phyloP scores from a whole-genome alignment of 2,797 vertebrate species.

The Petrocephalus sullivani region DNA sequence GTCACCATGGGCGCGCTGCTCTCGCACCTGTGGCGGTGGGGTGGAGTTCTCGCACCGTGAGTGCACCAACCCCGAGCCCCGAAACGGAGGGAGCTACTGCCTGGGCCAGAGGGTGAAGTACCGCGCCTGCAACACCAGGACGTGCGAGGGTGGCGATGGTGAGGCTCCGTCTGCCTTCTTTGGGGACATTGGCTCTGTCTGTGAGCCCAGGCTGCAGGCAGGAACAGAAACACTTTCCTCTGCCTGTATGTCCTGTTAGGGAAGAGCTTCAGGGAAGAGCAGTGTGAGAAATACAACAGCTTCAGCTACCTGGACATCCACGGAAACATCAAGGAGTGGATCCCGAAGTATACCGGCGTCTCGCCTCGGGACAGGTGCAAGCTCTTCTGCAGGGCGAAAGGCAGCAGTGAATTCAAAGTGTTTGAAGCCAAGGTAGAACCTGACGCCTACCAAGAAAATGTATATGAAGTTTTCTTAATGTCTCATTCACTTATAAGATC shows the following conservation, averaged over 20 bases:
- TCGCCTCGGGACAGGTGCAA: slow-evolving; percentile 91
- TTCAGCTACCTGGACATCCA: slow-evolving; percentile 72
- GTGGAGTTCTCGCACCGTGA: slow-evolving; percentile 86
- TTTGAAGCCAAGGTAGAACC: slow-evolving; percentile 82
- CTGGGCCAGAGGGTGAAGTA: slow-evolving; percentile 84
- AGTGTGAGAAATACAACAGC: slow-evolving; percentile 89
- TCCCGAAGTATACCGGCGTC: slow-evolving; percentile 88
- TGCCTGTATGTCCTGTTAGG: slow-evolving; percentile 49
- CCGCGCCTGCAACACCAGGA: slow-evolving; percentile 80
- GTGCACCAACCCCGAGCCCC: slow-evolving; percentile 77
- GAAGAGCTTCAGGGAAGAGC: slow-evolving; percentile 90
- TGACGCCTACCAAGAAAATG: neutral
- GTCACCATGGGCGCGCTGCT: slow-evolving; percentile 85
- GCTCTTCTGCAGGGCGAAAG: slow-evolving; percentile 80
- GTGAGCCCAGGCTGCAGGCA: neutral
- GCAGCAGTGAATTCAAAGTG: slow-evolving; percentile 91
- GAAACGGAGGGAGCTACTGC: slow-evolving; percentile 85
- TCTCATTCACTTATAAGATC: neutral
- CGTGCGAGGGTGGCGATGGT: slow-evolving; percentile 71
- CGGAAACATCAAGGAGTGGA: slow-evolving; percentile 81
- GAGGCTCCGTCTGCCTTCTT: slow-evolving; percentile 27
- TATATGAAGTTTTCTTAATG: neutral
- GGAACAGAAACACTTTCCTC: neutral
- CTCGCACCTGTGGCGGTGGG: slow-evolving; percentile 84
- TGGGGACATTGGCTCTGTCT: neutral